Evolutionary conservation across 1,140 invertebrate species (phyloP).

Genomic region (Drosophila teissieri): DNA sequence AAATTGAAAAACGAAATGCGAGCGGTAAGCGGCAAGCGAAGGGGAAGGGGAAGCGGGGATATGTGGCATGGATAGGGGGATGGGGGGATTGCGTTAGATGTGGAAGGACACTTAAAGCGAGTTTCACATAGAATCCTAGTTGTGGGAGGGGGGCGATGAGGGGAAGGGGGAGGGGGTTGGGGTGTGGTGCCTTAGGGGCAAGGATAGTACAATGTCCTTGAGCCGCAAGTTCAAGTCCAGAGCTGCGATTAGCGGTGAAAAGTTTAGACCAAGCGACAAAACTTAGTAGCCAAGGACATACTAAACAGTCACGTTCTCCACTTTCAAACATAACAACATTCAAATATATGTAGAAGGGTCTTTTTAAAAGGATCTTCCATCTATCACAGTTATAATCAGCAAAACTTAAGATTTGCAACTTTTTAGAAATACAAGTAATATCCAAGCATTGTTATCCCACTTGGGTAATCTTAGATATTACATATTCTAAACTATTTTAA

Average conservation of each 20-base stretch:
- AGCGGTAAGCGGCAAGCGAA: neutral
- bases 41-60: no score
- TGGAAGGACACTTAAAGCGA: constrained; percentile 21
- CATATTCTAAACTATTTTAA: no score
- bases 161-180: neutral
- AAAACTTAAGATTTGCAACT: neutral
- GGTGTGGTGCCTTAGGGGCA: neutral
- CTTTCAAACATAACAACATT: no score
- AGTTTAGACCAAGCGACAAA: neutral
- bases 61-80: neutral
- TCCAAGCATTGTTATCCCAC: no score
- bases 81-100: neutral
- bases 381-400: no score
- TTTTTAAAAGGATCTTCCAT: no score
- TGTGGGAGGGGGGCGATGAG: neutral
- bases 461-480: no score
- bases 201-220: constrained; percentile 29
- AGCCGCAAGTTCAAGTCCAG: constrained; percentile 36
- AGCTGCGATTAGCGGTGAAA: constrained; percentile 9
- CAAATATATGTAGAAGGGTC: no score
- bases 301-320: neutral
- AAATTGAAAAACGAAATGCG: constrained; percentile 49
- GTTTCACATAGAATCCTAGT: constrained; percentile 40
- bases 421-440: no score
- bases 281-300: neutral